Conservation (phyloP, 2,888 invertebrate species). For the Corbicula japonica region DNA sequence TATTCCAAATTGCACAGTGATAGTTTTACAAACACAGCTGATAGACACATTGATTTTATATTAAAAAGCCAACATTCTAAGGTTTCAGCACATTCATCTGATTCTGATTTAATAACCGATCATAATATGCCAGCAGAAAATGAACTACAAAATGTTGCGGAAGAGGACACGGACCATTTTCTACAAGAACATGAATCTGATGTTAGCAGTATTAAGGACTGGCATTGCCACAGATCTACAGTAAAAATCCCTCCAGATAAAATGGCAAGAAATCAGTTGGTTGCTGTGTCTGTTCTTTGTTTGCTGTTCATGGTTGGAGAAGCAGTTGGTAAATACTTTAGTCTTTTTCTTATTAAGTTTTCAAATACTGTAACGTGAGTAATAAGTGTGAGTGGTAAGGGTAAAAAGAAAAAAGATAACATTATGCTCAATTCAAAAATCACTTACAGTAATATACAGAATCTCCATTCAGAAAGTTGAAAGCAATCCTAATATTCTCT, state of each 20-base stretch:
- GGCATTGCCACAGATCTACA: constrained; percentile 67
- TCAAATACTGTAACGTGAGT: too few relatives aligned
- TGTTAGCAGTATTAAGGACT: constrained; percentile 27
- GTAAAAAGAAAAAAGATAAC: too few relatives aligned
- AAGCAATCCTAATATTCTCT: too few relatives aligned
- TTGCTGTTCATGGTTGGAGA: constrained; percentile 86
- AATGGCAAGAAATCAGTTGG: constrained; percentile 82
- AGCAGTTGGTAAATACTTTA: constrained; percentile 80
- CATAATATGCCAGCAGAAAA: constrained; percentile 26
- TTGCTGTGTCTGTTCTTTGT: constrained; percentile 82
- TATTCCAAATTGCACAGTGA: too few relatives aligned
- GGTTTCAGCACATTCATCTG: constrained; percentile 44
- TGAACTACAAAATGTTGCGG: not conserved
- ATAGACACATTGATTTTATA: not conserved
- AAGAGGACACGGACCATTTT: constrained; percentile 21
- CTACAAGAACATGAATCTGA: constrained; percentile 5
- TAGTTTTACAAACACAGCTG: too few relatives aligned
- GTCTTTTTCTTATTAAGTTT: too few relatives aligned
- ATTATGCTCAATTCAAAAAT: too few relatives aligned
- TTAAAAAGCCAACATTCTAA: constrained; percentile 17
- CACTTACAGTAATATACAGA: too few relatives aligned
- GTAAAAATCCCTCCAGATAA: constrained; percentile 68
- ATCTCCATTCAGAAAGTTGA: too few relatives aligned
- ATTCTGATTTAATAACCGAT: constrained; percentile 54
- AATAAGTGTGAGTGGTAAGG: too few relatives aligned